Conservation (phyloP, 2,888 invertebrate genomes). For the Cabera pusaria region DNA sequence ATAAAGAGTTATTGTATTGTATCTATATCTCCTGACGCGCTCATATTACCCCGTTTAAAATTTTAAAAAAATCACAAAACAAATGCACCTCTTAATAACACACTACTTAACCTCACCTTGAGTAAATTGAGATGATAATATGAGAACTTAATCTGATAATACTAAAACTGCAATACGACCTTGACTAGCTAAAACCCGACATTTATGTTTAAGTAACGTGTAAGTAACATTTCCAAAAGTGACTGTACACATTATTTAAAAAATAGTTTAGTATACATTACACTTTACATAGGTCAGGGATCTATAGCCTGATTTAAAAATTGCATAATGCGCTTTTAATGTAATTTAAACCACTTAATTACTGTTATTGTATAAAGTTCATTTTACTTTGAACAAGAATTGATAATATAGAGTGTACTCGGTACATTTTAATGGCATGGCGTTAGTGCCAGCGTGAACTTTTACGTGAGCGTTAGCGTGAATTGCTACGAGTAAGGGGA, state of each 20-base stretch:
- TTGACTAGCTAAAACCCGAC: slow-evolving; percentile 27
- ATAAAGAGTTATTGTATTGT: too few relatives aligned
- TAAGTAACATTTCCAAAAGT: slow-evolving; percentile 19
- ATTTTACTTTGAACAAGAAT: too few relatives aligned
- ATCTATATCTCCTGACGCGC: too few relatives aligned
- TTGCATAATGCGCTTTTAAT: slow-evolving; percentile 15
- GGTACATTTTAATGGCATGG: too few relatives aligned
- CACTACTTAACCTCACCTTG: slow-evolving; percentile 7
- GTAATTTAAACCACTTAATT: slow-evolving; percentile 5
- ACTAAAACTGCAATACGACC: slow-evolving; percentile 22
- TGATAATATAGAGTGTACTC: too few relatives aligned
- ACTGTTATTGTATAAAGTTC: slow-evolving; percentile 1
- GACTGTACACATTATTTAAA: slow-evolving; percentile 17
- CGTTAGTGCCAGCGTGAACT: too few relatives aligned
- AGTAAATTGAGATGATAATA: slow-evolving; percentile 13
- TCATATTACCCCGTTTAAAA: too few relatives aligned
- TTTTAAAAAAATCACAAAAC: too few relatives aligned
- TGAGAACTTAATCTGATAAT: slow-evolving; percentile 22
- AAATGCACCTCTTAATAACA: not conserved
- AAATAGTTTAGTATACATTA: slow-evolving; percentile 18
- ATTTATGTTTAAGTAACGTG: slow-evolving; percentile 21
- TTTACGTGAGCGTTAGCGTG: too few relatives aligned
- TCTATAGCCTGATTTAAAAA: slow-evolving; percentile 10
- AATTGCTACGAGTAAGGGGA: too few relatives aligned
- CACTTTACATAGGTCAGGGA: slow-evolving; percentile 20